Percentiles rank a stretch among this genome's conserved stretches.
Conservation (phyloP, 2,797 vertebrate genomes). For the Taeniopygia guttata region DNA sequence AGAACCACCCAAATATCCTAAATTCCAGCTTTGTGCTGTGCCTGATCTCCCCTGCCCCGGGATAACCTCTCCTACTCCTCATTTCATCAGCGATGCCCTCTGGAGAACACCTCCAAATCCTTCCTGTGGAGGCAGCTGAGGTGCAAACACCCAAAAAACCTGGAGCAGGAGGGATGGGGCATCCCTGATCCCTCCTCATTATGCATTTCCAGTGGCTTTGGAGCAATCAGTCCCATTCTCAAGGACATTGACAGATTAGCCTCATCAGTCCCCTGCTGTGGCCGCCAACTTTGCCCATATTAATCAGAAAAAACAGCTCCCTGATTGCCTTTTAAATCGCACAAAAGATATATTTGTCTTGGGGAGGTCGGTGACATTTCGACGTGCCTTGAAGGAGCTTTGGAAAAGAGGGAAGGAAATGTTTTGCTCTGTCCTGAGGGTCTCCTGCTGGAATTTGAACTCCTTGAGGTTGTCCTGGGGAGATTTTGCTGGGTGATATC, state of each 20-base stretch:
- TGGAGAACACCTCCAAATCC: neutral
- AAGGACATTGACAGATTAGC: slow-evolving; percentile 73
- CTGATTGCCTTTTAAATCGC: slow-evolving; percentile 75
- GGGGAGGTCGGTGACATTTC: slow-evolving; percentile 29
- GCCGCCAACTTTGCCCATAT: slow-evolving; percentile 58
- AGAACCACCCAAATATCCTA: neutral
- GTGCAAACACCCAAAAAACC: slow-evolving; percentile 24
- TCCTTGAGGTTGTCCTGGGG: fast-evolving
- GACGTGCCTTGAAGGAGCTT: neutral
- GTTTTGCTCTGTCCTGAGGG: fast-evolving
- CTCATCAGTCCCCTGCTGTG: slow-evolving; percentile 76
- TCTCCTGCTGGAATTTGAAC: neutral
- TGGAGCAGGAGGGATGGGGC: neutral
- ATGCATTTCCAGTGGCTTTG: slow-evolving; percentile 10
- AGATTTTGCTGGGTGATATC: neutral
- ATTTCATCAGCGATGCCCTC: neutral
- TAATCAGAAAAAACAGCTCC: slow-evolving; percentile 70
- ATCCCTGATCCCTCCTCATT: slow-evolving; percentile 46
- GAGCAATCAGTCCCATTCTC: slow-evolving; percentile 69
- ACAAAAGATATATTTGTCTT: slow-evolving; percentile 67
- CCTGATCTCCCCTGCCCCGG: neutral
- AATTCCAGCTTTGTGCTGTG: fast-evolving
- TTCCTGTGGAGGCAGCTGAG: neutral
- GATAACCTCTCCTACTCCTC: neutral
- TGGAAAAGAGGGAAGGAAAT: neutral